phyloP scores from a whole-genome alignment of 2,888 invertebrate genomes.

The Caenorhabditis sp. region DNA sequence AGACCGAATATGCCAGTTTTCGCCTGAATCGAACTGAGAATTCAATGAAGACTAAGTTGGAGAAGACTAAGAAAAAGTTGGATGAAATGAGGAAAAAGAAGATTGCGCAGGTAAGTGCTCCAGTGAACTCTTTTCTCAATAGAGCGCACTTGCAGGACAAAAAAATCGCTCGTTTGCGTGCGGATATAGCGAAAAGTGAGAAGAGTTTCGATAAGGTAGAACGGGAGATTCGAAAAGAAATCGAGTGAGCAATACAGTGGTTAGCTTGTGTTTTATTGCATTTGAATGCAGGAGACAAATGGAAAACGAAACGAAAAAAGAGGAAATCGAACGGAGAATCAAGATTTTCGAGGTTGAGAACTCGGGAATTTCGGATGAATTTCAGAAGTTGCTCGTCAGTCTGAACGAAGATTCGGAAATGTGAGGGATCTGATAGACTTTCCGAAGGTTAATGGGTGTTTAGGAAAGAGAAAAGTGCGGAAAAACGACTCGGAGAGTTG shows the following conservation, averaged over 20 bases:
- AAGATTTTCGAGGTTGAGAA: conserved; percentile 53
- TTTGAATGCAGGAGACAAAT: conserved; percentile 49
- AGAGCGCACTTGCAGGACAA: conserved; percentile 34
- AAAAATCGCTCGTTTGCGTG: conserved; percentile 31
- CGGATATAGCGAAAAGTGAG: conserved; percentile 47
- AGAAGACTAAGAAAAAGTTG: conserved; percentile 27
- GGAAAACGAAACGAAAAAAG: conserved; percentile 50
- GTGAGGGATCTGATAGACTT: not conserved
- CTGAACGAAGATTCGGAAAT: conserved; percentile 22
- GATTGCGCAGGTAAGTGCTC: conserved; percentile 43
- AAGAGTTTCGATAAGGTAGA: conserved; percentile 51
- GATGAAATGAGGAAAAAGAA: conserved; percentile 46
- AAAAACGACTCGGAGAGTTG: conserved; percentile 34
- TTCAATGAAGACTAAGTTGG: conserved; percentile 32
- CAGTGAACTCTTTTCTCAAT: too few relatives aligned
- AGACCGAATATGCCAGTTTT: conserved; percentile 32
- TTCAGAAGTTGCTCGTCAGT: conserved; percentile 27
- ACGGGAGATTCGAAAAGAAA: conserved; percentile 32
- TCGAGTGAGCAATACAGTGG: too few relatives aligned
- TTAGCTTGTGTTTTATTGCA: too few relatives aligned
- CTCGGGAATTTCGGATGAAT: conserved; percentile 49
- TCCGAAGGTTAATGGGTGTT: not conserved
- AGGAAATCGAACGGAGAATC: conserved; percentile 43
- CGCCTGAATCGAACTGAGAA: conserved; percentile 43
- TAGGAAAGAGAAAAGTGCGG: conserved; percentile 12